Percentiles rank a stretch among this genome's conserved stretches.
These are phyloP conservation scores for Myocastor coypus DNA, from an alignment of 2,113 vertebrate genomes.

Conservation along the genomic window DNA sequence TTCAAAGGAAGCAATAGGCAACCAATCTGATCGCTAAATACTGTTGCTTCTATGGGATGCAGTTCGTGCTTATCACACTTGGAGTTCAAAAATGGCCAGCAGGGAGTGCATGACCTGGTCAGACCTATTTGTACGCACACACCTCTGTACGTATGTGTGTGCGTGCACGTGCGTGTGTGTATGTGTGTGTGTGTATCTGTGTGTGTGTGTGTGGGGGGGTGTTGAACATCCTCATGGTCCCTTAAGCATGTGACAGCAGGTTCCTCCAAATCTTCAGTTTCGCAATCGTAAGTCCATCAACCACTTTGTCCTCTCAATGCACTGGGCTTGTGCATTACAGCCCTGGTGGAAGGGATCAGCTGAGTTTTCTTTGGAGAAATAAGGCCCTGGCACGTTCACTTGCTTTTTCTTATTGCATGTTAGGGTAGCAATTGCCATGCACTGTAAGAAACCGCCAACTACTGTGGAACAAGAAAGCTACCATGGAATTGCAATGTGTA, in stretches of 20 bases:
- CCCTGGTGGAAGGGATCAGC: background rate
- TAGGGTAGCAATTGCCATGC: background rate
- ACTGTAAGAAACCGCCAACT: background rate
- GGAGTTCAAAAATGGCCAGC: background rate
- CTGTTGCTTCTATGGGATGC: slow-evolving; percentile 22
- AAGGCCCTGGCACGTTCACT: background rate
- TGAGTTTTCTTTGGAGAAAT: slow-evolving; percentile 22
- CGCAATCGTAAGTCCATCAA: background rate
- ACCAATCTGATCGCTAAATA: background rate
- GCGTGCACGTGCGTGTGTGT: background rate
- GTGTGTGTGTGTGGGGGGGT: too few relatives aligned
- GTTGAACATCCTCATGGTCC: background rate
- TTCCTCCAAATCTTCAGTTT: background rate
- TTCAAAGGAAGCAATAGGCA: slow-evolving; percentile 14
- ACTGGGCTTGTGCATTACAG: background rate
- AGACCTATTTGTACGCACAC: background rate
- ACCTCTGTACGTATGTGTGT: too few relatives aligned
- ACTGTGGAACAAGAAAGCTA: background rate
- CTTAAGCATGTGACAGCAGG: background rate
- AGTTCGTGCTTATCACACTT: background rate
- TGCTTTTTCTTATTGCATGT: background rate
- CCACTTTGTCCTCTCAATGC: background rate
- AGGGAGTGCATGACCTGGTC: background rate
- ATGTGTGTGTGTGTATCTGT: background rate
- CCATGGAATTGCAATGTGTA: background rate